Percentiles rank a stretch among this genome's conserved stretches.
Evolutionary conservation across 2,113 vertebrate species (phyloP).

Genomic region (Silurus glanis): DNA sequence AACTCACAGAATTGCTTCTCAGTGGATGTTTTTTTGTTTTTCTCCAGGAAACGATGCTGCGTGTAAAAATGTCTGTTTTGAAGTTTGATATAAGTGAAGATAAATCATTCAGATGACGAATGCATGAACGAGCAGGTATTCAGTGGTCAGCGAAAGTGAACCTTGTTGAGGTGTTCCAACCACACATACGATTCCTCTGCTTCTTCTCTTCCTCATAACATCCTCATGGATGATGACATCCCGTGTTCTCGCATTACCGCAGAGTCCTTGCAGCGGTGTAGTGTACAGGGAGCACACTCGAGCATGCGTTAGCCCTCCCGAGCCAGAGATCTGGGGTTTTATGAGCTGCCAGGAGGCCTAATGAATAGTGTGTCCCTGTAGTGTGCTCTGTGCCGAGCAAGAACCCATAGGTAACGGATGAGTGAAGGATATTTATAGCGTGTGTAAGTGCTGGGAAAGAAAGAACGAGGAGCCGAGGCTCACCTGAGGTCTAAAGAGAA

Average conservation of each 20-base stretch:
- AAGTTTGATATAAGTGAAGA: too few species aligned
- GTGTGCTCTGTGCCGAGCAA: neutral
- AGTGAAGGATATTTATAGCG: slow-evolving; percentile 35
- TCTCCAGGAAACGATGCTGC: neutral
- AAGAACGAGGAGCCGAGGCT: slow-evolving; percentile 6
- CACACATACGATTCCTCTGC: neutral
- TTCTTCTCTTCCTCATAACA: slow-evolving; percentile 6
- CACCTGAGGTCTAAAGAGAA: slow-evolving; percentile 15
- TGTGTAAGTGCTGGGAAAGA: slow-evolving; percentile 23
- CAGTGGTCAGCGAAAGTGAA: neutral
- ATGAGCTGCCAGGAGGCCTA: slow-evolving; percentile 47
- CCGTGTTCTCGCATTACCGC: slow-evolving; percentile 41
- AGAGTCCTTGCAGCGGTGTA: slow-evolving; percentile 1
- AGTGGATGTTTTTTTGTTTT: neutral
- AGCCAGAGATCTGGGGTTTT: slow-evolving; percentile 34
- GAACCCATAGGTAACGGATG: slow-evolving; percentile 22
- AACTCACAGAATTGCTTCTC: neutral
- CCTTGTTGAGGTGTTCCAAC: neutral
- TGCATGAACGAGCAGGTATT: neutral
- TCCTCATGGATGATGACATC: slow-evolving; percentile 30
- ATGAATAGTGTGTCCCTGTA: slow-evolving; percentile 39
- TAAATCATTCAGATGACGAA: neutral
- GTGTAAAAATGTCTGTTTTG: too few species aligned
- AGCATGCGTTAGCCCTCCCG: neutral
- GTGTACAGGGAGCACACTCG: slow-evolving; percentile 3